Percentiles rank a stretch among this genome's conserved stretches.
phyloP scores from a whole-genome alignment of 1,140 invertebrate species.

The Drosophila mauritiana region DNA sequence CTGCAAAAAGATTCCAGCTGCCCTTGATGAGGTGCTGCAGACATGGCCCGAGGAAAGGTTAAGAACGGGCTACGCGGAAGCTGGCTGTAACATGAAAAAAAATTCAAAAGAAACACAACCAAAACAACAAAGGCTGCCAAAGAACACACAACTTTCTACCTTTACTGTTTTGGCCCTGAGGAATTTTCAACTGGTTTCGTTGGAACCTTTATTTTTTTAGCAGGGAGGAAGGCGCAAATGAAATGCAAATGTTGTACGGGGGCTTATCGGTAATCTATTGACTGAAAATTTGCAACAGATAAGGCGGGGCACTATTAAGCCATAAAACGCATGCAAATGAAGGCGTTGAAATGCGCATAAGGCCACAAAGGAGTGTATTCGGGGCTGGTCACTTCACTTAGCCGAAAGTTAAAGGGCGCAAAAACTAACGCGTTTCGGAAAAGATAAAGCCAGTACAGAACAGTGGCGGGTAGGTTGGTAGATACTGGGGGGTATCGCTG shows the following conservation, averaged over 20 bases:
- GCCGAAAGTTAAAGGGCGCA: constrained; percentile 72
- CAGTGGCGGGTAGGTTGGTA: constrained; percentile 11
- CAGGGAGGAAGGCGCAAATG: constrained; percentile 52
- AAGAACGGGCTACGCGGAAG: constrained; percentile 56
- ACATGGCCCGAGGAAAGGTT: constrained; percentile 66
- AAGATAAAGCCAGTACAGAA: constrained; percentile 41
- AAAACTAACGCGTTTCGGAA: constrained; percentile 75
- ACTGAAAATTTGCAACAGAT: constrained; percentile 68
- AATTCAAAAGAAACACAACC: constrained; percentile 2
- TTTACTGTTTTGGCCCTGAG: constrained; percentile 35
- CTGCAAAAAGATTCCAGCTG: constrained; percentile 37
- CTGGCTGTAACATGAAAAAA: constrained; percentile 27
- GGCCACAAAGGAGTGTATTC: constrained; percentile 25
- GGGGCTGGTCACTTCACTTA: constrained; percentile 35
- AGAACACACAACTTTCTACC: constrained; percentile 56
- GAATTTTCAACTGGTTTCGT: constrained; percentile 44
- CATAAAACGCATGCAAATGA: constrained; percentile 84
- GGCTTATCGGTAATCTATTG: constrained; percentile 75
- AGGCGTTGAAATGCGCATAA: constrained; percentile 81
- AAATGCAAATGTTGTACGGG: constrained; percentile 66
- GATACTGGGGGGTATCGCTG: constrained; percentile 1
- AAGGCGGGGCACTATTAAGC: constrained; percentile 72
- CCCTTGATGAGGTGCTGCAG: constrained; percentile 69
- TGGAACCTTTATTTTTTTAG: constrained; percentile 20
- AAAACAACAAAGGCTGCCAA: constrained; percentile 25